Evolutionary conservation across 2,797 vertebrate genomes (phyloP).

Genomic region (Champsocephalus gunnari): DNA sequence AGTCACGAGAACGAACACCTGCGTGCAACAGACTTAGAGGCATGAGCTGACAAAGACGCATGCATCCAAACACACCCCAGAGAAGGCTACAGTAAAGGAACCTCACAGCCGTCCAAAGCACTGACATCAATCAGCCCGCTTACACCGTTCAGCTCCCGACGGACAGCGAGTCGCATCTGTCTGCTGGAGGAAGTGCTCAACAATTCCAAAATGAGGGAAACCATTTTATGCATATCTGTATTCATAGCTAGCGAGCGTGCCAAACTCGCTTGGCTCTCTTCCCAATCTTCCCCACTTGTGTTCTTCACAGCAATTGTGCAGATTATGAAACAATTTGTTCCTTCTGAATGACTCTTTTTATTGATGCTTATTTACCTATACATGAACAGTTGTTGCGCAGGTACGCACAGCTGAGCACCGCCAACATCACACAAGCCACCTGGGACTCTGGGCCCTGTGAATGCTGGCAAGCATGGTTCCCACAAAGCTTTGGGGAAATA

Average conservation of each 20-base stretch:
- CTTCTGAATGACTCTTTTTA: conserved; percentile 48
- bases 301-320: conserved; percentile 45
- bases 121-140: conserved; percentile 80
- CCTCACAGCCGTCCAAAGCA: conserved; percentile 71
- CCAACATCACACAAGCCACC: conserved; percentile 30
- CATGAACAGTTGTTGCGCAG: conserved; percentile 46
- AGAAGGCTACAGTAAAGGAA: conserved; percentile 78
- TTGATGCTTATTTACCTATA: conserved; percentile 37
- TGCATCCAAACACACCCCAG: conserved; percentile 59
- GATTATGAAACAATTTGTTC: conserved; percentile 55
- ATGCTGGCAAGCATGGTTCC: conserved; percentile 41
- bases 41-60: conserved; percentile 51
- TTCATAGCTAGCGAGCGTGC: conserved; percentile 36
- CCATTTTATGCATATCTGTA: conserved; percentile 68
- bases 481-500: conserved; percentile 37
- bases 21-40: conserved; percentile 46
- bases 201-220: conserved; percentile 74
- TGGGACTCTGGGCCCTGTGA: conserved; percentile 49
- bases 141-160: conserved; percentile 62
- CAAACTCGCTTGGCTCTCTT: conserved; percentile 51
- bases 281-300: conserved; percentile 30
- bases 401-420: conserved; percentile 57
- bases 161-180: conserved; percentile 79
- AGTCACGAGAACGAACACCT: conserved; percentile 37
- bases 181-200: conserved; percentile 73